Evolutionary conservation across 2,113 vertebrate genomes (phyloP), one percentile per base, ranked within the genome.

Genomic region (Reinhardtius hippoglossoides): DNA sequence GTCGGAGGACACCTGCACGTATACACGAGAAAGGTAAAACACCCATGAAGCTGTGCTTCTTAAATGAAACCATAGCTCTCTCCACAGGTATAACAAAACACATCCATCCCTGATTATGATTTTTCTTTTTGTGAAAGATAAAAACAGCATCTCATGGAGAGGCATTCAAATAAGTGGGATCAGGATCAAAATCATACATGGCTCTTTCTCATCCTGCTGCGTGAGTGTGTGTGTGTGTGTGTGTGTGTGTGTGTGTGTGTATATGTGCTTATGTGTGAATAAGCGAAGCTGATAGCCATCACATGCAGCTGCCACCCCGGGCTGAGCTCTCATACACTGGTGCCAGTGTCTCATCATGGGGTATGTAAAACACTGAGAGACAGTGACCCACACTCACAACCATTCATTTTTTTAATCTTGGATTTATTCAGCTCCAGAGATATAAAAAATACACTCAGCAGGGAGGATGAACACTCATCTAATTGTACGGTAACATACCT

Each of bases 311-410:
- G 87, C 84, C 80, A 37, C 73, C 78, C 54, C 63, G 73, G 74
- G 60, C 79, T 13, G 46, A 72, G 58, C 35, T 68, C 61, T 84
- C 66, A 21, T 16, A 67, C 23, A 18, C 40, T 52, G 67, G 52
- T 79, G 85, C 87, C 88, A 89, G 81, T 61, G 23, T 76, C 77
- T 88, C 91, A 81, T 82, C 85, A 82, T 78, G 88, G 74, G 82
- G 66, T 87, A 88, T 80, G 84, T 84, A 91, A 90, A 89, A 88
- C 78, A 82, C 71, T 79, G 64, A 35, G 72, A 83, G 67, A 67
- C 35, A 56, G 18, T 76, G 82, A 87, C 69, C 81, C 59, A 27
- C 13, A 2, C 62, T 83, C 26, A 50, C 60, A 55, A 2, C 35
- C 24, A 18, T 40, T 68, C 52, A 42, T 59, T 74, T 64, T 7